Conservation (phyloP, 2,888 invertebrate genomes). For the Ophion costatus region DNA sequence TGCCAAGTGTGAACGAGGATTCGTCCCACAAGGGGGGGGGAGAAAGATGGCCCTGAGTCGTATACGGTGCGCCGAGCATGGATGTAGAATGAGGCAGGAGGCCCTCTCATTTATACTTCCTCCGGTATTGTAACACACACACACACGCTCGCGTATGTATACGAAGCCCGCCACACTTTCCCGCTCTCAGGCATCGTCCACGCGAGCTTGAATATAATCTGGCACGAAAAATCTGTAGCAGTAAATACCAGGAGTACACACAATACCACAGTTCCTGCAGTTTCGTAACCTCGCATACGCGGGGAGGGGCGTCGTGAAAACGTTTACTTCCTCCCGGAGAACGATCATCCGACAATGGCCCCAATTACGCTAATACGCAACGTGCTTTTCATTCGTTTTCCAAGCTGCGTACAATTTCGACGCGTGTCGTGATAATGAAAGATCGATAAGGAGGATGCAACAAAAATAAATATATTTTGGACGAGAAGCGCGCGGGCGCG, state of each 20-base stretch:
- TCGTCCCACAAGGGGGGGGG: conserved; percentile 60
- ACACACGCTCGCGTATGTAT: not conserved
- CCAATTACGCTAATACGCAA: not conserved
- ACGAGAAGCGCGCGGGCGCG: not conserved
- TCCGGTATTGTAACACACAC: conserved; percentile 17
- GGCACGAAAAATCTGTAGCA: conserved; percentile 59
- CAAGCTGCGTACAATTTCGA: not conserved
- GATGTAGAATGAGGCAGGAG: conserved; percentile 40
- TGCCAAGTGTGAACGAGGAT: conserved; percentile 71
- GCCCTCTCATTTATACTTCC: conserved; percentile 62
- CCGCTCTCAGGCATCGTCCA: conserved; percentile 26
- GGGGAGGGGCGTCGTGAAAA: not conserved
- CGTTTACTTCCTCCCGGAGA: conserved; percentile 1
- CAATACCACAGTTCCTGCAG: conserved; percentile 35
- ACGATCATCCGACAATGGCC: not conserved
- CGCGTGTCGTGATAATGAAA: not conserved
- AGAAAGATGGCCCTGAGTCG: conserved; percentile 64
- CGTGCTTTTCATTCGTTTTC: not conserved
- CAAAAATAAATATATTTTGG: not conserved
- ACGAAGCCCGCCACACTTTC: conserved; percentile 22
- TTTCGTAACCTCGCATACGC: conserved; percentile 36
- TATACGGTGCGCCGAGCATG: conserved; percentile 62
- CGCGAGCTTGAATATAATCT: conserved; percentile 53
- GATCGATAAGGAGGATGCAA: not conserved
- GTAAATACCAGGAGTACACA: conserved; percentile 41